Percentiles rank a stretch among this genome's conserved stretches.
Conservation (phyloP, 2,113 vertebrate genomes). For the Dipodomys ordii region DNA sequence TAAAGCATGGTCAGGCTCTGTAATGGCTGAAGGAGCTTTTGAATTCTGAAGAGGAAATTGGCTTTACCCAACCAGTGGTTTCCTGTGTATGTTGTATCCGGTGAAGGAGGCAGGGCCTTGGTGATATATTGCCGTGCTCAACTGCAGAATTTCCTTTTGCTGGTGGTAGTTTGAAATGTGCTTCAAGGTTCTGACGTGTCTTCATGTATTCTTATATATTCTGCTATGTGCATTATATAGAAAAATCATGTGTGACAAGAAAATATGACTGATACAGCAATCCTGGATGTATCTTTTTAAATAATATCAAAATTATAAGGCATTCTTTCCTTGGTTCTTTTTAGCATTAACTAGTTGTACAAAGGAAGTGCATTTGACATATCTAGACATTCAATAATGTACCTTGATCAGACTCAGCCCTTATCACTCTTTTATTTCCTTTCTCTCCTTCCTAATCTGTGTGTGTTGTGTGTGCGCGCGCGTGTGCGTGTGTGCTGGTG, state of each 20-base stretch:
- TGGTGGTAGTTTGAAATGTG: not conserved
- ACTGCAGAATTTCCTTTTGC: conserved; percentile 74
- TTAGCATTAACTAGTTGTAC: not conserved
- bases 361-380: too few species aligned
- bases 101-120: conserved; percentile 64
- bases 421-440: too few species aligned
- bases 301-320: not conserved
- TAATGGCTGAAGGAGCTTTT: conserved; percentile 76
- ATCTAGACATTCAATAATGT: too few species aligned
- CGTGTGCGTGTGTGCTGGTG: too few species aligned
- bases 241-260: not conserved
- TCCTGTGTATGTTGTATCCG: conserved; percentile 83
- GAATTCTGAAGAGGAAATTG: conserved; percentile 87
- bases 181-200: not conserved
- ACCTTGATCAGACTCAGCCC: too few species aligned
- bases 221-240: not conserved
- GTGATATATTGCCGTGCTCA: rapidly evolving
- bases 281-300: not conserved
- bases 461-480: too few species aligned
- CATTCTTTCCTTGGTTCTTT: conserved; percentile 6
- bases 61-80: conserved; percentile 84
- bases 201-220: conserved; percentile 9
- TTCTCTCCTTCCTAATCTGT: too few species aligned
- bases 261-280: not conserved
- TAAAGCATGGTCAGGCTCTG: conserved; percentile 74